These are phyloP conservation scores for Drosophila kurseongensis DNA, from an alignment of 1,140 invertebrate species.

Conservation along the genomic window DNA sequence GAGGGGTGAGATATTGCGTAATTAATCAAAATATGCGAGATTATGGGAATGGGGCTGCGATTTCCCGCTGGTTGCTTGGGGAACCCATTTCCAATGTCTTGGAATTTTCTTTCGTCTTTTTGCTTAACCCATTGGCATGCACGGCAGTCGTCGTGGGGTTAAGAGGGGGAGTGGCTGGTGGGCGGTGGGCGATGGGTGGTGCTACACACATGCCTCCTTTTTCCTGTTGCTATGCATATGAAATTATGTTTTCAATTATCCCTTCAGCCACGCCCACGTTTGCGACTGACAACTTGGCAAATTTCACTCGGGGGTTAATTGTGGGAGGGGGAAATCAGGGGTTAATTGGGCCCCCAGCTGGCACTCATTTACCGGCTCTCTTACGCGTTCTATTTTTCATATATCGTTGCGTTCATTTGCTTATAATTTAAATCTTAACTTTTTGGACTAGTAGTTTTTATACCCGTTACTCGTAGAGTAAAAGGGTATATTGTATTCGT, in stretches of 20 bases:
- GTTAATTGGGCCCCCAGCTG: slow-evolving; percentile 57
- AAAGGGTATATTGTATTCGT: too few relatives aligned
- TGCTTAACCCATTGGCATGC: slow-evolving; percentile 44
- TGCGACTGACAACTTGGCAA: slow-evolving; percentile 62
- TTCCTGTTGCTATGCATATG: slow-evolving; percentile 58
- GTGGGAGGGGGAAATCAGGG: slow-evolving; percentile 18
- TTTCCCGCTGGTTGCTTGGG: slow-evolving; percentile 51
- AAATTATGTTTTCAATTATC: slow-evolving; percentile 77
- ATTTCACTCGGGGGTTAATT: slow-evolving; percentile 13
- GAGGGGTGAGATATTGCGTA: slow-evolving; percentile 19
- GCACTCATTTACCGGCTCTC: slow-evolving; percentile 23
- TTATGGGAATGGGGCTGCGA: slow-evolving; percentile 1
- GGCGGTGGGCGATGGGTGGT: background rate
- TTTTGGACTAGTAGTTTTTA: too few relatives aligned
- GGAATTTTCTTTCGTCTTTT: slow-evolving; percentile 65
- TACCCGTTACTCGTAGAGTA: too few relatives aligned
- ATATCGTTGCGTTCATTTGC: background rate
- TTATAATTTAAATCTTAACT: too few relatives aligned
- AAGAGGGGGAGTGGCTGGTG: background rate
- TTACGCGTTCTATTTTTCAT: background rate
- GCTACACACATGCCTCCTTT: slow-evolving; percentile 33
- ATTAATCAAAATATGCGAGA: slow-evolving; percentile 76
- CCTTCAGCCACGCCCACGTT: slow-evolving; percentile 55
- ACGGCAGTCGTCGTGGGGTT: background rate
- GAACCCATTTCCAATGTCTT: slow-evolving; percentile 40